Base-by-base conservation (phyloP, 2,888 invertebrate species). In the Schizaphis graminum region DNA sequence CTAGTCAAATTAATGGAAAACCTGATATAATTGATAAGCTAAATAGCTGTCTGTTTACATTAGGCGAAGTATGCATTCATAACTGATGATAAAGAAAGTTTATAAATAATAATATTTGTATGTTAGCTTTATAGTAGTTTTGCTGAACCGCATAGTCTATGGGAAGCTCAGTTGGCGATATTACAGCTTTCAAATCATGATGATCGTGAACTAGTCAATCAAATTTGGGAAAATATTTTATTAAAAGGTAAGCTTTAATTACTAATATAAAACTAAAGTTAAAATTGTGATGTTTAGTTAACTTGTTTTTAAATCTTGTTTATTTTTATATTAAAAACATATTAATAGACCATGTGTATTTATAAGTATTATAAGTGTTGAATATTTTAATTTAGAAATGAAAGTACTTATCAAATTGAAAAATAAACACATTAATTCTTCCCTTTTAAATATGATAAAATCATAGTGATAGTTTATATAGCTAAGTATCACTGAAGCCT, bases 141-240 rank as follows among this genome's bases (percentile, higher is more conserved):
- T 96, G 99, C 99, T 0, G 98, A 98, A 95, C 98, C 98, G 7
- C 98, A 98, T 96, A 97, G 98, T 95, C 96, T 99, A 86, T 98
- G 98, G 97, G 99, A 99, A 96, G 98, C 98, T 96, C 98, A 99
- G 96, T 96, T 99, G 94, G 98, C 98, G 11, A 99, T 99, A 95
- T 97, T 99, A 90, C 98, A 99, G 95, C 99, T 99, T 96, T 99
- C 99, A 11, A 98, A 99, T 28, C 98, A 99, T 96, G 98, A 98
- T 95, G 99, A 99, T 96, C 97, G 97, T 0, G 96, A 98, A 94
- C 96, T 99, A 26, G 98, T 99, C 88, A 98, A 99, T 96, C 97
- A 97, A 94, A 98, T 99, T 93, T 99, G 99, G 99, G 97, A 97
- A 95, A 98, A 98, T 95, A 98, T 99, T 94, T 96, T 98, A 94